Conservation (phyloP, 2,113 vertebrate genomes). For the Theristicus caerulescens region DNA sequence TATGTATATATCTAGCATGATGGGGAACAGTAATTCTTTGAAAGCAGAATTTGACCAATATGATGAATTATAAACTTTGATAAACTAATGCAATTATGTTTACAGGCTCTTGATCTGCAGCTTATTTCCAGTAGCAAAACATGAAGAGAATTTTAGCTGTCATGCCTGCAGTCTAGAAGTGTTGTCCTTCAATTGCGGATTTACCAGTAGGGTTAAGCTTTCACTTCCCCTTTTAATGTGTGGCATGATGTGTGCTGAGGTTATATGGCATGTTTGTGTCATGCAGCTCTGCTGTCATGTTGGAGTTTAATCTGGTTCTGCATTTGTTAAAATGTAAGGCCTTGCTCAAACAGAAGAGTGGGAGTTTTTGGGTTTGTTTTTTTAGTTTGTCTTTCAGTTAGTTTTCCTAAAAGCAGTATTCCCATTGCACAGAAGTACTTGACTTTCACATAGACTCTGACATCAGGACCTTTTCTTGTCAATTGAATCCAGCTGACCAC, state of each 20-base stretch:
- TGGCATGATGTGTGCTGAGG: background rate
- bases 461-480: background rate
- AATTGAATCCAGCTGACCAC: background rate
- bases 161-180: background rate
- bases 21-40: background rate
- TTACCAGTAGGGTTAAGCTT: background rate
- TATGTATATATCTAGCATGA: background rate
- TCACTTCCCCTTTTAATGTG: background rate
- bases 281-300: background rate
- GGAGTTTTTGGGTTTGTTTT: background rate
- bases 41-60: background rate
- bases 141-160: background rate
- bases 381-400: background rate
- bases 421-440: background rate
- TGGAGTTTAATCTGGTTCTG: background rate
- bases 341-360: background rate
- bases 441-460: background rate
- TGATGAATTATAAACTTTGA: background rate
- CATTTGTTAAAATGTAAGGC: background rate
- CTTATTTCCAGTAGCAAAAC: background rate
- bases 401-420: background rate
- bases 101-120: background rate
- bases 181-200: background rate
- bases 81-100: background rate
- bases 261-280: background rate